phyloP scores from a whole-genome alignment of 1,140 invertebrate genomes.

The Lamellibrachia luymesi region DNA sequence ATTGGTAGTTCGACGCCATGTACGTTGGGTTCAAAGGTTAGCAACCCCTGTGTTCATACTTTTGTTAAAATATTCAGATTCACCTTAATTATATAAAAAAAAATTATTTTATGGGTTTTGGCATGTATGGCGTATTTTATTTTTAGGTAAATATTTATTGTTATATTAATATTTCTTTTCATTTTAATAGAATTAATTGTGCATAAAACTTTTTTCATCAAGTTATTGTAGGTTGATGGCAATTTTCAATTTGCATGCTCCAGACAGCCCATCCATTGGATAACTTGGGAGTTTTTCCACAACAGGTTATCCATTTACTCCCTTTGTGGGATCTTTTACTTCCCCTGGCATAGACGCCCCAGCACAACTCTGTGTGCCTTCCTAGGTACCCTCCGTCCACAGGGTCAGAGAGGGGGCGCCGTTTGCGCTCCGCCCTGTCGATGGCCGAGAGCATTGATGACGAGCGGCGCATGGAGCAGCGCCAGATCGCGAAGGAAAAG shows the following conservation, averaged over 20 bases:
- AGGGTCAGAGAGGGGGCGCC: slow-evolving; percentile 38
- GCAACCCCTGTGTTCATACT: background rate
- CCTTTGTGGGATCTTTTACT: too few species aligned
- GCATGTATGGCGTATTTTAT: background rate
- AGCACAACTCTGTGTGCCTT: too few species aligned
- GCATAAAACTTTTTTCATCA: too few species aligned
- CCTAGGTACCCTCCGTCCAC: slow-evolving; percentile 37
- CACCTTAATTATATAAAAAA: background rate
- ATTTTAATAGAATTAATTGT: too few species aligned
- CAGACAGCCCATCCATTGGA: too few species aligned
- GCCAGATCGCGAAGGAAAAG: slow-evolving; percentile 34
- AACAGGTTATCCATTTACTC: too few species aligned
- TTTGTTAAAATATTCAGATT: background rate
- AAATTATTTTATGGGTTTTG: background rate
- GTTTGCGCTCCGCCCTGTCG: slow-evolving; percentile 34
- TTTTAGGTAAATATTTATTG: too few species aligned
- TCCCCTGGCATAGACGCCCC: too few species aligned
- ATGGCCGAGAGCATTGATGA: slow-evolving; percentile 43
- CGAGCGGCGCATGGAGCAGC: slow-evolving; percentile 38
- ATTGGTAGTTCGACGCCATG: background rate
- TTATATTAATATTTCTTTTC: too few species aligned
- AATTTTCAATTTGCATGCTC: too few species aligned
- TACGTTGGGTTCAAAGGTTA: background rate
- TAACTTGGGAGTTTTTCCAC: too few species aligned
- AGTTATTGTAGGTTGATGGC: too few species aligned